phyloP scores from a whole-genome alignment of 1,140 invertebrate genomes.

The Hypothenemus hampei region DNA sequence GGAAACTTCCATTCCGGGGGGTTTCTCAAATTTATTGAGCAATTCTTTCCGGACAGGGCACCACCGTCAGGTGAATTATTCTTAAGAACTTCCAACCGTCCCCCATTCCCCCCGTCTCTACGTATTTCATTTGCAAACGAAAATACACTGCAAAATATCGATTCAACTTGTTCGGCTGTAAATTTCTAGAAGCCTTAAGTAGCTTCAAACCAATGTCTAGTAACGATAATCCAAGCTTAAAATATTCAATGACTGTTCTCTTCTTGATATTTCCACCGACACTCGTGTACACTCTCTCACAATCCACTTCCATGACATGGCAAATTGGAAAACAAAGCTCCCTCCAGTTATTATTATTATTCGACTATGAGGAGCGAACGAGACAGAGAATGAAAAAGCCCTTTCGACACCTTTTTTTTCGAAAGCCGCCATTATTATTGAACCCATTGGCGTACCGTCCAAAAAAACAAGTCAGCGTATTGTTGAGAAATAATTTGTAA shows the following conservation, averaged over 20 bases:
- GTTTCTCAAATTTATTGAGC: constrained; percentile 14
- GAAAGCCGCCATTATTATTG: no score
- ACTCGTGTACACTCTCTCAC: constrained; percentile 10
- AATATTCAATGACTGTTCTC: not conserved
- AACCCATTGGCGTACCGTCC: no score
- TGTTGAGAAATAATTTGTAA: no score
- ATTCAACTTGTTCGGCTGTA: not conserved
- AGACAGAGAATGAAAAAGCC: constrained; percentile 3
- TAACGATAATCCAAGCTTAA: not conserved
- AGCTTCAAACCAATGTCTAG: not conserved
- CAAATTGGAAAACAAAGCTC: constrained; percentile 20
- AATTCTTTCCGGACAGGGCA: constrained; percentile 8
- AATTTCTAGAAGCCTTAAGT: not conserved
- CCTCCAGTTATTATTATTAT: constrained; percentile 20
- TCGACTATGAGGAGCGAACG: not conserved
- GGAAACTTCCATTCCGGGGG: constrained; percentile 7
- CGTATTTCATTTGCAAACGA: not conserved
- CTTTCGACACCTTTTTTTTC: constrained; percentile 16
- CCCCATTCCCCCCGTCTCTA: not conserved
- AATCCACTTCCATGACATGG: constrained; percentile 22
- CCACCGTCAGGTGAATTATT: constrained; percentile 2
- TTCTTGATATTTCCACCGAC: no score
- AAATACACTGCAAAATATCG: not conserved
- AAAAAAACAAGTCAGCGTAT: no score
- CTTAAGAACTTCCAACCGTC: not conserved